These are phyloP conservation scores for Ennomos quercinarius DNA, from an alignment of 2,888 invertebrate species.

Conservation along the genomic window DNA sequence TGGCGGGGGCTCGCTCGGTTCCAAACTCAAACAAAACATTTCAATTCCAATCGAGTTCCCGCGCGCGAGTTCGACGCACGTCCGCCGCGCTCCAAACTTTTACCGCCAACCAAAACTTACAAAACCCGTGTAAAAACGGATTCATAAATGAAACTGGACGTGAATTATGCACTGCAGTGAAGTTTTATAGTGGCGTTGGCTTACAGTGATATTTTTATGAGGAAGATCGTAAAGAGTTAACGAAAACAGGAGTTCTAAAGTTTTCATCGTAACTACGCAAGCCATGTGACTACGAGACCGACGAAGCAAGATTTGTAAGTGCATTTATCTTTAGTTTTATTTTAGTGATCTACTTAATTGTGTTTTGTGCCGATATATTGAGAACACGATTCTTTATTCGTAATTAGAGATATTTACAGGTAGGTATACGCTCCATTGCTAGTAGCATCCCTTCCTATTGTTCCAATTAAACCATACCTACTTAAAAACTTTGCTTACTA, in stretches of 20 bases:
- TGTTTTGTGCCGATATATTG: no score
- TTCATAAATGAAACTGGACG: slow-evolving; percentile 45
- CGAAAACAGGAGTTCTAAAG: slow-evolving; percentile 72
- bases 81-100: slow-evolving; percentile 33
- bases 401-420: no score
- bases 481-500: no score
- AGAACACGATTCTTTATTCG: no score
- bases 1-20: slow-evolving; percentile 37
- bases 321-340: slow-evolving; percentile 44
- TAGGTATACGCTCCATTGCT: no score
- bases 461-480: no score
- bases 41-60: slow-evolving; percentile 46
- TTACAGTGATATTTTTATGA: slow-evolving; percentile 64
- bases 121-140: slow-evolving; percentile 42
- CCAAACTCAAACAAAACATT: slow-evolving; percentile 22
- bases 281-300: slow-evolving; percentile 78
- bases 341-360: no score
- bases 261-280: slow-evolving; percentile 65
- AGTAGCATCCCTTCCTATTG: no score
- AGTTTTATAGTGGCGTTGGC: slow-evolving; percentile 59
- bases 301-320: slow-evolving; percentile 75
- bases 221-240: slow-evolving; percentile 64
- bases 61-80: slow-evolving; percentile 63
- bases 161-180: slow-evolving; percentile 54
- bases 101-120: slow-evolving; percentile 47